These are phyloP conservation scores for Epicampocera succincta DNA, from an alignment of 2,888 invertebrate species.

Conservation along the genomic window DNA sequence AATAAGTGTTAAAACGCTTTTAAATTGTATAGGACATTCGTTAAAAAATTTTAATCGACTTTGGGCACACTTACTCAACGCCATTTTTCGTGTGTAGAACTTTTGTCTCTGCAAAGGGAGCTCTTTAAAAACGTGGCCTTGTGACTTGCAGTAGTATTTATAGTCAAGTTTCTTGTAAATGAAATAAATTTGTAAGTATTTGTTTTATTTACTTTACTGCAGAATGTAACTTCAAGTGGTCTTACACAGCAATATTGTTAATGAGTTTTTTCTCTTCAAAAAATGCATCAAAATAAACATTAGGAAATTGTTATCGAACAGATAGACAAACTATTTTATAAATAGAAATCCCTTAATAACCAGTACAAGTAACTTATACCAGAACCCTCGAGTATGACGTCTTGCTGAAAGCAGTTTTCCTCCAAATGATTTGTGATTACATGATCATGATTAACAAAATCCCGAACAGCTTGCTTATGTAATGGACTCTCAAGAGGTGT, in stretches of 20 bases:
- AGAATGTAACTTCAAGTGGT: conserved; percentile 26
- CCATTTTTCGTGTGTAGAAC: conserved; percentile 31
- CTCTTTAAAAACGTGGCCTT: conserved; percentile 16
- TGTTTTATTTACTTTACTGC: background rate
- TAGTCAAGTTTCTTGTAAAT: conserved; percentile 12
- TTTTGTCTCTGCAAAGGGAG: background rate
- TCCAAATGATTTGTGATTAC: no score
- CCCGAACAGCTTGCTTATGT: no score
- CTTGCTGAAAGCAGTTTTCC: no score
- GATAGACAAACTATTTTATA: no score
- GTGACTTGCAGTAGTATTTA: conserved; percentile 38
- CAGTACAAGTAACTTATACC: no score
- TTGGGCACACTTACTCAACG: conserved; percentile 35
- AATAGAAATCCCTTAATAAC: no score
- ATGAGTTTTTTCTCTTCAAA: conserved; percentile 23
- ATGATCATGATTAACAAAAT: no score
- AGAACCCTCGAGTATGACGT: no score
- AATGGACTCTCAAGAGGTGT: no score
- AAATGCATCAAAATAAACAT: background rate
- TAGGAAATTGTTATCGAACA: background rate
- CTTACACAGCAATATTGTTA: conserved; percentile 31
- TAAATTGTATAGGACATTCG: background rate
- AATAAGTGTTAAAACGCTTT: conserved; percentile 12
- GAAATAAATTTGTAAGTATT: background rate
- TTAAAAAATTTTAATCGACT: background rate